phyloP scores from a whole-genome alignment of 2,113 vertebrate genomes.

The Cyanoliseus patagonus region DNA sequence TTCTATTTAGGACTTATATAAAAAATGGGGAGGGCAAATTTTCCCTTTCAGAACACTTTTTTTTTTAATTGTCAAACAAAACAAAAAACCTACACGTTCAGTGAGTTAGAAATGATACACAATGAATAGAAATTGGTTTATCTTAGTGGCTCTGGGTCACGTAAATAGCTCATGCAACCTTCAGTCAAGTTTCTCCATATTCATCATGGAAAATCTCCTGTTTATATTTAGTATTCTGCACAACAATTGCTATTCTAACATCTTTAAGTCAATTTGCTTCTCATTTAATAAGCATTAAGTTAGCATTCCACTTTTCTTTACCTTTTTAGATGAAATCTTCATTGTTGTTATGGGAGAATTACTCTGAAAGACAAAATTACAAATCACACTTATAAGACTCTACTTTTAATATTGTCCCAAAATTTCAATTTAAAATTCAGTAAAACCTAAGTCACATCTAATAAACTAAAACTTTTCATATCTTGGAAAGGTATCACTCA shows the following conservation, averaged over 20 bases:
- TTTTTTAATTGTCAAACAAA: not conserved
- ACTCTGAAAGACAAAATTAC: slow-evolving; percentile 79
- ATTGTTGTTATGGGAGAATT: slow-evolving; percentile 89
- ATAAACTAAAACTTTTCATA: not conserved
- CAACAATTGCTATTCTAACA: not conserved
- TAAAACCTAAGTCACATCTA: not conserved
- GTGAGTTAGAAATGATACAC: not conserved
- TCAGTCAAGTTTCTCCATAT: not conserved
- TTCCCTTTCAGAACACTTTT: not conserved
- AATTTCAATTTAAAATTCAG: not conserved
- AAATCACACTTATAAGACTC: not conserved
- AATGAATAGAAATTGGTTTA: not conserved
- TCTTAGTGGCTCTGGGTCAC: not conserved
- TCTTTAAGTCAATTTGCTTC: not conserved
- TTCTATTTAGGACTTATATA: not conserved
- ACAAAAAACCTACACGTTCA: not conserved
- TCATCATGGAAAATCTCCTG: not conserved
- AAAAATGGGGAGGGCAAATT: not conserved
- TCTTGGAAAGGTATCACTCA: not conserved
- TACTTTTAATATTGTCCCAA: not conserved
- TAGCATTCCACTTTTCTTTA: slow-evolving; percentile 65
- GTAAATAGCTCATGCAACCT: not conserved
- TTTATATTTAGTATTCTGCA: not conserved
- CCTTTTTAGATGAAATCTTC: slow-evolving; percentile 97
- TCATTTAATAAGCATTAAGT: not conserved